A percentile compares a stretch with the other conserved stretches of the same genome.
Evolutionary conservation across 2,797 vertebrate species (phyloP).

Genomic region (Melanotaenia parkinsoni): DNA sequence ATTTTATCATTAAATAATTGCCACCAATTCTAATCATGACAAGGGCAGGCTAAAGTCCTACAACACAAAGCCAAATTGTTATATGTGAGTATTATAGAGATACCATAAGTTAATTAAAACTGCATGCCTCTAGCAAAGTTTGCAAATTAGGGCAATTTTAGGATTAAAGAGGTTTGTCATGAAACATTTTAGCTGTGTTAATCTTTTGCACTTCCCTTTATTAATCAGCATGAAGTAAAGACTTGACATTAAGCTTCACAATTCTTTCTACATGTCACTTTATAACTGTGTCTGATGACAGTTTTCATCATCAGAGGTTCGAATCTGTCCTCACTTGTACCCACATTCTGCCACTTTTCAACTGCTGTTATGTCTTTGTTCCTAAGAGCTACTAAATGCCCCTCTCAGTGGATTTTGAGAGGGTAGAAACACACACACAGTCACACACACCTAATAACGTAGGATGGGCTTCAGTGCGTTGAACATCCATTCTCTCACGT

Average conservation of each 20-base stretch:
- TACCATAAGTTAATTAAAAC: not conserved
- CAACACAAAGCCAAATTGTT: too few species aligned
- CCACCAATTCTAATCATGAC: not conserved
- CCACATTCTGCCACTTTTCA: conserved; percentile 59
- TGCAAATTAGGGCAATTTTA: conserved; percentile 33
- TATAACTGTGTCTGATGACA: conserved; percentile 48
- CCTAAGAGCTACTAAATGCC: conserved; percentile 51
- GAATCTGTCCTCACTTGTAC: conserved; percentile 53
- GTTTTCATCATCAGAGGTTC: conserved; percentile 51
- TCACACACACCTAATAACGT: conserved; percentile 45
- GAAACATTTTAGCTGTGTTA: conserved; percentile 7
- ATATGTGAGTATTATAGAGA: not conserved
- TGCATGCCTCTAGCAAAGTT: not conserved
- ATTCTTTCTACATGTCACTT: conserved; percentile 56
- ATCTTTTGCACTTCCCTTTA: conserved; percentile 14
- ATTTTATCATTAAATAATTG: not conserved
- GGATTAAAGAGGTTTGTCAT: conserved; percentile 11
- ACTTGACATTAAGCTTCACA: conserved; percentile 28
- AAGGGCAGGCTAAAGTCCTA: not conserved
- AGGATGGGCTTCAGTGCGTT: conserved; percentile 24
- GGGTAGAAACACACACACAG: conserved; percentile 3
- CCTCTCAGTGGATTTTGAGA: conserved; percentile 34
- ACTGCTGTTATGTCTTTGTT: conserved; percentile 62
- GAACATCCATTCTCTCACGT: conserved; percentile 39
- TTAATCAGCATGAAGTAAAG: conserved; percentile 2